A percentile compares a stretch with the other conserved stretches of the same genome.
Evolutionary conservation across 37 sponge, comb jelly and placozoan genomes (phyloP).

Genomic region (Tethya wilhelma): DNA sequence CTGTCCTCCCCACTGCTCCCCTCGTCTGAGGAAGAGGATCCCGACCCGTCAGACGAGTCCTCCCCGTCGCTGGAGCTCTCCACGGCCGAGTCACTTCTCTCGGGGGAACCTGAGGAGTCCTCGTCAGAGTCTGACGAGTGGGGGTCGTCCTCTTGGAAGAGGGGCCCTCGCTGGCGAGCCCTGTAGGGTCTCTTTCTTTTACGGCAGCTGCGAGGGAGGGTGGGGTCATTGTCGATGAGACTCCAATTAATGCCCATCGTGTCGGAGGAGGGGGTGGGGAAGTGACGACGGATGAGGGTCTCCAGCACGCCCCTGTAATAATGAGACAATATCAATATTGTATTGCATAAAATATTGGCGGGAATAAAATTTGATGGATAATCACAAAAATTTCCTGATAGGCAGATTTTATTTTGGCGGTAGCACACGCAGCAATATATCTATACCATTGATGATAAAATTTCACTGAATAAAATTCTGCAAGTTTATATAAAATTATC

Average conservation of each 20-base stretch:
- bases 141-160: constrained; percentile 6
- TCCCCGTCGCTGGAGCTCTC: constrained; percentile 60
- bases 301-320: constrained; percentile 81
- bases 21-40: neutral
- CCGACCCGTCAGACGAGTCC: neutral
- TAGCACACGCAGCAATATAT: too few relatives aligned
- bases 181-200: constrained; percentile 10
- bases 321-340: too few relatives aligned
- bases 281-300: constrained; percentile 85
- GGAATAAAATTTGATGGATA: too few relatives aligned
- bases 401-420: too few relatives aligned
- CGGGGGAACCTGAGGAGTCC: constrained; percentile 39
- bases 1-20: neutral
- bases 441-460: too few relatives aligned
- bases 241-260: constrained; percentile 41
- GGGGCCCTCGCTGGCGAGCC: neutral
- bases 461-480: too few relatives aligned
- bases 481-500: too few relatives aligned
- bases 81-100: constrained; percentile 73
- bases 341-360: too few relatives aligned
- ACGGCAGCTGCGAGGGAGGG: constrained; percentile 57
- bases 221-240: constrained; percentile 72
- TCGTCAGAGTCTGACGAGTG: constrained; percentile 42
- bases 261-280: constrained; percentile 58
- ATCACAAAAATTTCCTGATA: too few relatives aligned